Percentiles rank a stretch among this genome's conserved stretches.
phyloP scores from a whole-genome alignment of 2,888 invertebrate species.

The Mythimna loreyi region DNA sequence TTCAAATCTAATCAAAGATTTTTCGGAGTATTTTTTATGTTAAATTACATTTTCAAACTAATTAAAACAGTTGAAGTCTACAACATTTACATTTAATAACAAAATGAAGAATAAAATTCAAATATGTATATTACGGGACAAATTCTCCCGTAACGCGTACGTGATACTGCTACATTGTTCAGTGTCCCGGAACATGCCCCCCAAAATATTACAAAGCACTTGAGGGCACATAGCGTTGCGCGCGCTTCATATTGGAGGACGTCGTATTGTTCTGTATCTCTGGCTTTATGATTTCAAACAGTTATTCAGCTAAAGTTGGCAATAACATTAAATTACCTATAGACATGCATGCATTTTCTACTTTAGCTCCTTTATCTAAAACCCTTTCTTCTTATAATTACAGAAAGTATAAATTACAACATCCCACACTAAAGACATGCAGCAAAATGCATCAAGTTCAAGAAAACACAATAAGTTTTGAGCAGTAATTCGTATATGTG shows the following conservation, averaged over 20 bases:
- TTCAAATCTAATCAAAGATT: background rate
- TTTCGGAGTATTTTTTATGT: background rate
- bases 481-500: constrained; percentile 56
- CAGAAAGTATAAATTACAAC: constrained; percentile 1
- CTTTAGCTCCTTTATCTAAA: background rate
- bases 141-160: no score
- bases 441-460: constrained; percentile 35
- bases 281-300: background rate
- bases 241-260: no score
- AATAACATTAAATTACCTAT: constrained; percentile 1
- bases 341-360: background rate
- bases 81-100: background rate
- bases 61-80: background rate
- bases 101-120: background rate
- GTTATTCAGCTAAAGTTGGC: background rate
- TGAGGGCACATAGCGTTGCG: no score
- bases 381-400: constrained; percentile 17
- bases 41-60: background rate
- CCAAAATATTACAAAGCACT: no score
- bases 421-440: constrained; percentile 32
- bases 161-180: no score
- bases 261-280: no score
- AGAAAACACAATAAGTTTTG: constrained; percentile 56
- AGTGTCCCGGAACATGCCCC: no score
- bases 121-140: no score